Evolutionary conservation across 2,888 invertebrate species (phyloP), one percentile per base, ranked within the genome.

Genomic region (Callinectes sapidus): DNA sequence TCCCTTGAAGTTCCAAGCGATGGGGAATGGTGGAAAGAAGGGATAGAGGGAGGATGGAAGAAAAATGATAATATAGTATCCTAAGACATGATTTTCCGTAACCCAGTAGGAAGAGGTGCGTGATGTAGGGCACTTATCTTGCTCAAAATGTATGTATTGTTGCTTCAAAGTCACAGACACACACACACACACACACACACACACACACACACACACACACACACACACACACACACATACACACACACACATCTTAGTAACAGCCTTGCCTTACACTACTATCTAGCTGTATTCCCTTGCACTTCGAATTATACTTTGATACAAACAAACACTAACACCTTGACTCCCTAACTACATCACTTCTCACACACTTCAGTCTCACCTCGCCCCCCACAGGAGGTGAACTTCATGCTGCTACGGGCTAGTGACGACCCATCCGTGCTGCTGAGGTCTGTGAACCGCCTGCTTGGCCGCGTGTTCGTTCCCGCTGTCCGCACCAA

Each of bases 391-490:
- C 87, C 42, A 6, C 90, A 96, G 95, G 96, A 96, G 94, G 94
- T 96, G 66, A 98, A 97, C 95, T 98, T 98, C 95, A 98, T 98
- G 2, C 97, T 98, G 28, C 97, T 98, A 71, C 98, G 98, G 95
- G 97, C 97, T 0, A 96, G 97, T 93, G 97, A 97, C 95, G 97
- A 97, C 94, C 97, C 97, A 95, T 97, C 98, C 85, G 98, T 98
- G 0, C 96, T 99, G 94, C 97, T 99, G 93, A 97, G 98, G 1
- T 97, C 98, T 0, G 97, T 99, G 94, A 98, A 98, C 95, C 97
- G 98, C 66, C 97, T 98, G 18, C 97, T 99, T 95, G 98, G 98
- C 95, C 97, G 97, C 95, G 98, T 99, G 28, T 98, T 98, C 95
- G 98, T 99, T 97, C 98, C 98, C 95, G 98, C 98, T 0, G 95